Evolutionary conservation across 2,113 vertebrate species (phyloP).

Genomic region (Engystomops pustulosus): DNA sequence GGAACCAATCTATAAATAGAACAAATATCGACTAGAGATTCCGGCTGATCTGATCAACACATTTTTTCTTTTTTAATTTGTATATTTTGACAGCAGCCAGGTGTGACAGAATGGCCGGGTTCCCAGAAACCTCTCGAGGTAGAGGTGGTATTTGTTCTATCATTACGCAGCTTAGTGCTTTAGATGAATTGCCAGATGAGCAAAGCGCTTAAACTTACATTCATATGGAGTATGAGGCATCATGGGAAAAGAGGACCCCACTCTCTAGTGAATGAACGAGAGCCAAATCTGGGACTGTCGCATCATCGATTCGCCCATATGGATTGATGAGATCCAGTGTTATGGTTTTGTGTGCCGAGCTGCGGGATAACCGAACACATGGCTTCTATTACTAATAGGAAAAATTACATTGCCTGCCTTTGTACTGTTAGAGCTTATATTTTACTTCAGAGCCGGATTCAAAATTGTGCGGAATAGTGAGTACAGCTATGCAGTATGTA

Average conservation of each 20-base stretch:
- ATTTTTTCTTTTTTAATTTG: conserved; percentile 18
- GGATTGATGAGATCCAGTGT: not conserved
- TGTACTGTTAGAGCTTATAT: not conserved
- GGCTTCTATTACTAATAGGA: too few species aligned
- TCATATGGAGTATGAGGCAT: not conserved
- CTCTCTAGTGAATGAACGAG: not conserved
- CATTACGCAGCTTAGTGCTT: not conserved
- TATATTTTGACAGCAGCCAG: conserved; percentile 33
- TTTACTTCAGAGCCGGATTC: not conserved
- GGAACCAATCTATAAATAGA: conserved; percentile 5
- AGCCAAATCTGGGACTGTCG: not conserved
- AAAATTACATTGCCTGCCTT: too few species aligned
- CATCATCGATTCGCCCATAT: not conserved
- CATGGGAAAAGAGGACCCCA: not conserved
- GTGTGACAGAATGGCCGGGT: not conserved
- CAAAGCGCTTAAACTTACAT: not conserved
- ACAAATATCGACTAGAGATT: not conserved
- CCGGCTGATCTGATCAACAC: conserved; percentile 2
- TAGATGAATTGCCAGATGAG: not conserved
- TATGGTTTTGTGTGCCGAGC: not conserved
- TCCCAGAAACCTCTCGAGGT: conserved; percentile 12
- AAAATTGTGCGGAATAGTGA: too few species aligned
- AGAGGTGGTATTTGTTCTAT: conserved; percentile 14
- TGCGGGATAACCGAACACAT: too few species aligned
- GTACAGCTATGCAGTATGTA: too few species aligned